phyloP scores from a whole-genome alignment of 2,113 vertebrate genomes.

The Lipophrys pholis region DNA sequence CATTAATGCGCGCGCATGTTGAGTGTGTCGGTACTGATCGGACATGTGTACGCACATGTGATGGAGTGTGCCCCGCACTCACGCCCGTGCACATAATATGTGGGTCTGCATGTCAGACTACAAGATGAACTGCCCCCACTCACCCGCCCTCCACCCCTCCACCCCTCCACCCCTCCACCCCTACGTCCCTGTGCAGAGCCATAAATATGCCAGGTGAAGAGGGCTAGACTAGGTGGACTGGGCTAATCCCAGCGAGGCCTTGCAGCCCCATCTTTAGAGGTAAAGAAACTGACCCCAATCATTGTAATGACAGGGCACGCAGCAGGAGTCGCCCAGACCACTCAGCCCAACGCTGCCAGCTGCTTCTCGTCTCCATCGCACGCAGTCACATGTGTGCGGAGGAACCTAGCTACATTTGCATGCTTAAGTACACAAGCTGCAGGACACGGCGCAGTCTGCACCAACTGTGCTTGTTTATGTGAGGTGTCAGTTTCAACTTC shows the following conservation, averaged over 20 bases:
- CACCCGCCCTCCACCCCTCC: slow-evolving; percentile 21
- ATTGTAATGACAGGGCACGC: slow-evolving; percentile 69
- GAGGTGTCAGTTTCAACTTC: slow-evolving; percentile 15
- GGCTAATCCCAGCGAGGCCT: slow-evolving; percentile 43
- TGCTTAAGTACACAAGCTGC: slow-evolving; percentile 9
- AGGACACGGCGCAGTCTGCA: slow-evolving; percentile 16
- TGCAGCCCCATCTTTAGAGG: slow-evolving; percentile 68
- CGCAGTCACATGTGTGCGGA: slow-evolving; percentile 37
- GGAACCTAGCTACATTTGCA: slow-evolving; percentile 29
- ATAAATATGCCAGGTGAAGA: slow-evolving; percentile 74
- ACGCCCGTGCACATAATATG: slow-evolving; percentile 32
- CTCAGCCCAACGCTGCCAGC: slow-evolving; percentile 63
- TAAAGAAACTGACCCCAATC: slow-evolving; percentile 73
- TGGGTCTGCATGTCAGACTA: slow-evolving; percentile 59
- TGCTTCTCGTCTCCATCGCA: slow-evolving; percentile 73
- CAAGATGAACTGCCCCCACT: slow-evolving; percentile 62
- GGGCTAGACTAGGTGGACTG: slow-evolving; percentile 57
- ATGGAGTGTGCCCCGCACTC: slow-evolving; percentile 33
- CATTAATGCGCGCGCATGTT: slow-evolving; percentile 2
- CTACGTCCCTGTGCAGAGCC: slow-evolving; percentile 48
- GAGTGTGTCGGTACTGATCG: slow-evolving; percentile 7
- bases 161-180: slow-evolving; percentile 5
- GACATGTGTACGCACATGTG: slow-evolving; percentile 34
- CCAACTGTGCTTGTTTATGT: slow-evolving; percentile 14
- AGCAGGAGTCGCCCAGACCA: slow-evolving; percentile 65